These are phyloP conservation scores for Agrochola lychnidis DNA, from an alignment of 2,888 invertebrate species.

Conservation along the genomic window DNA sequence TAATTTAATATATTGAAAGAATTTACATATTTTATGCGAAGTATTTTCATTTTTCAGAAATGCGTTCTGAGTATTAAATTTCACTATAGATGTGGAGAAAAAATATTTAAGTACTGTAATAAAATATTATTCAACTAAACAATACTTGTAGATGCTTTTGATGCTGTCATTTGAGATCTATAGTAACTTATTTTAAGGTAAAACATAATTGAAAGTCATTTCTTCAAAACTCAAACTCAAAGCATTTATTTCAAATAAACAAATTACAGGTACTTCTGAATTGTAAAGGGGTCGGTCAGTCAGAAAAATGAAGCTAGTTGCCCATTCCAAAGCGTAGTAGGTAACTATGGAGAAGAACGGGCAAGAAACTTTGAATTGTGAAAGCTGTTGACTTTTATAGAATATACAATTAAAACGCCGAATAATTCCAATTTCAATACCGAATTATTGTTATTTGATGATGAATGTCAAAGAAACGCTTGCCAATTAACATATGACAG, in stretches of 20 bases:
- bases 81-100: not conserved
- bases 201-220: not conserved
- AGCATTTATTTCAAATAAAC: no score
- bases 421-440: not conserved
- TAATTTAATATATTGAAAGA: conserved; percentile 24
- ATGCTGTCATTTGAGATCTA: not conserved
- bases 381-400: no score
- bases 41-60: conserved; percentile 33
- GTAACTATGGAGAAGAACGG: no score
- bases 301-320: no score
- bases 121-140: conserved; percentile 7
- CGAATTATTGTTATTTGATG: no score
- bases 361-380: not conserved
- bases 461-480: not conserved
- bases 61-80: conserved; percentile 25
- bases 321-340: no score
- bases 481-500: not conserved
- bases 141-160: not conserved
- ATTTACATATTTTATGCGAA: conserved; percentile 15
- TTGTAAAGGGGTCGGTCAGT: no score
- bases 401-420: not conserved
- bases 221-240: no score
- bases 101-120: conserved; percentile 8
- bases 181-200: not conserved
- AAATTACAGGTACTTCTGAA: no score